These are phyloP conservation scores for Phaethornis superciliosus DNA, from an alignment of 2,113 vertebrate genomes.

Conservation along the genomic window DNA sequence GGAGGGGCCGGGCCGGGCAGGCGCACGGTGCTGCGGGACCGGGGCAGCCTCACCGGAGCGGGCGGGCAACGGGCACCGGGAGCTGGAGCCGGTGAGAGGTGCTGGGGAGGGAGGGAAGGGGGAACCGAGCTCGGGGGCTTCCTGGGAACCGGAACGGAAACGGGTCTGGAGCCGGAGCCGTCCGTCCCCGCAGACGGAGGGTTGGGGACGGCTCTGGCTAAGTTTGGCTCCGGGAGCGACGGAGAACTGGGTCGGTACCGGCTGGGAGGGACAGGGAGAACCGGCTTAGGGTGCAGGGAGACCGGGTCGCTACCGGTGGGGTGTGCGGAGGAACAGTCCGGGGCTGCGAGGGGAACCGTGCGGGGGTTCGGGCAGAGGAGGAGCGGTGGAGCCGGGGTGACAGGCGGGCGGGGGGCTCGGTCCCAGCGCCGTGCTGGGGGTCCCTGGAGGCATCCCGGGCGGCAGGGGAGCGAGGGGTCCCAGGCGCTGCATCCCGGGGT, in stretches of 20 bases:
- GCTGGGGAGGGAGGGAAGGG: no score
- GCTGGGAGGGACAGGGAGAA: background rate
- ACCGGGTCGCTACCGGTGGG: background rate
- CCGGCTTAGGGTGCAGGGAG: background rate
- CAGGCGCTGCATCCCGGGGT: background rate
- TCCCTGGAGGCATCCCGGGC: background rate
- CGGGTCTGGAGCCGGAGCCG: background rate
- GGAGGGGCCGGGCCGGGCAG: slow-evolving; percentile 2
- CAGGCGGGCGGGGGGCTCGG: fast-evolving
- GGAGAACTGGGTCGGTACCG: background rate
- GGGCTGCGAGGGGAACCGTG: background rate
- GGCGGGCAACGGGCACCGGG: background rate
- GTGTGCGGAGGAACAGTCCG: background rate
- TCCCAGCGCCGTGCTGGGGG: background rate
- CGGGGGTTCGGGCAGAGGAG: background rate
- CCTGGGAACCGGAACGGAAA: background rate
- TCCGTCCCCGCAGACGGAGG: background rate
- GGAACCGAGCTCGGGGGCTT: background rate
- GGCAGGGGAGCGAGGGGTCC: no score
- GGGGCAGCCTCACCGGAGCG: background rate
- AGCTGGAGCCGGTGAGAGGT: background rate
- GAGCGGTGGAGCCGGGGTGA: fast-evolving
- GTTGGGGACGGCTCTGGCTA: background rate
- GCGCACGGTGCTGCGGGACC: background rate
- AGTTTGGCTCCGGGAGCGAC: background rate